These are phyloP conservation scores for Augiades crinisus DNA, from an alignment of 2,888 invertebrate genomes.

Conservation along the genomic window DNA sequence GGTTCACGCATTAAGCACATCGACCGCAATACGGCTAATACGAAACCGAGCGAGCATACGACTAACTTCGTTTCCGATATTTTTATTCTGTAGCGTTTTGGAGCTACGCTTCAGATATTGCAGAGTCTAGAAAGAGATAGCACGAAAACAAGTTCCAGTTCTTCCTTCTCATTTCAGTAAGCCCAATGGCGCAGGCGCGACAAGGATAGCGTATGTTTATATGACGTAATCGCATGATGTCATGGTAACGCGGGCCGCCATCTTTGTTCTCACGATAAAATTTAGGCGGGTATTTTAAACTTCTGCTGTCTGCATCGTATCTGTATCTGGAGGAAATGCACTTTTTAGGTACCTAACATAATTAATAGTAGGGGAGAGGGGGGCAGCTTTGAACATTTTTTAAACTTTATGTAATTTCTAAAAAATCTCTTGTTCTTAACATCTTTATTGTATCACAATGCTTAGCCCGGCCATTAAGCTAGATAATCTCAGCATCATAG, in stretches of 20 bases:
- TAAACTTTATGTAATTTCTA: no score
- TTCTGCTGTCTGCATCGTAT: no score
- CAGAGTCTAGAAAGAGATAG: constrained; percentile 44
- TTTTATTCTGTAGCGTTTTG: background rate
- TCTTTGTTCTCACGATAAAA: background rate
- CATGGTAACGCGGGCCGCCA: constrained; percentile 58
- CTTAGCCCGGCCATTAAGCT: no score
- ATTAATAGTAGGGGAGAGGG: no score
- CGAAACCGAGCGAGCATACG: background rate
- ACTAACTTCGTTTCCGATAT: background rate
- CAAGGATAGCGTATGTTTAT: constrained; percentile 50
- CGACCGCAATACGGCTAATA: background rate
- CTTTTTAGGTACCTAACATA: no score
- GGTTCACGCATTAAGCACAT: background rate
- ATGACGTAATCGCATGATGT: constrained; percentile 68
- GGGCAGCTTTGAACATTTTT: no score
- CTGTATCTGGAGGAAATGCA: no score
- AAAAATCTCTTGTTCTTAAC: no score
- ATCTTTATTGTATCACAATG: no score
- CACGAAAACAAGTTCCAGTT: constrained; percentile 42
- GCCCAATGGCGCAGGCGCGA: constrained; percentile 34
- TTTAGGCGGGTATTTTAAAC: constrained; percentile 7
- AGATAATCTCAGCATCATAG: no score
- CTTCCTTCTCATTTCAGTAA: constrained; percentile 15
- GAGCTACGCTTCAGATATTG: constrained; percentile 20